Conservation (phyloP, 1,140 invertebrate genomes). For the Hyles vespertilio region DNA sequence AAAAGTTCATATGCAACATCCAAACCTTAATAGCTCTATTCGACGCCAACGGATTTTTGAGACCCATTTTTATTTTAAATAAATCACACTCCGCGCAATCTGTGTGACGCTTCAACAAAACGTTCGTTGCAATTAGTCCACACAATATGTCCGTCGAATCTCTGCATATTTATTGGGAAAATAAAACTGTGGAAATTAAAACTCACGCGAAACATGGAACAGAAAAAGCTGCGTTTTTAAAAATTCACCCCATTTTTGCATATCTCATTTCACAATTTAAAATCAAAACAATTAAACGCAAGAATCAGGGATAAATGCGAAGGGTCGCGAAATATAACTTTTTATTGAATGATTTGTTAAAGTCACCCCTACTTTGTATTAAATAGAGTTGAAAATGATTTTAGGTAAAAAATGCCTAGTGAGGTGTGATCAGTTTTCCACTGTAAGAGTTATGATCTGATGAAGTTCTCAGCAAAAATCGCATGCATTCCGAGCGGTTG, state of each 20-base stretch:
- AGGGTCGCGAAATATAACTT: conserved; percentile 1
- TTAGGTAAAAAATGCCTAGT: conserved; percentile 6
- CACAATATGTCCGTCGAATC: conserved; percentile 29
- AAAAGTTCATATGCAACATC: no score
- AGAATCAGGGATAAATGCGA: conserved; percentile 44
- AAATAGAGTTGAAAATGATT: conserved; percentile 28
- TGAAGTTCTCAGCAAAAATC: conserved; percentile 41
- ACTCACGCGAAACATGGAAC: conserved; percentile 14
- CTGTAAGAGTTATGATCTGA: conserved; percentile 59
- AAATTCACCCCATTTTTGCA: conserved; percentile 55
- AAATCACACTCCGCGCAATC: conserved; percentile 16
- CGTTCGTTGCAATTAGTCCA: conserved; percentile 33
- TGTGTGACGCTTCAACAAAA: conserved; percentile 23
- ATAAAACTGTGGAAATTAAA: conserved; percentile 19
- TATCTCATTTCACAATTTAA: conserved; percentile 51
- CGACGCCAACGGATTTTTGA: conserved; percentile 2
- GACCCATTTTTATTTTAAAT: conserved; percentile 9
- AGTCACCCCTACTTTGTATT: background rate
- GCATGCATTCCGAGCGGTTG: conserved; percentile 28
- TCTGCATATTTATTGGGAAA: conserved; percentile 39
- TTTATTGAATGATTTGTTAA: background rate
- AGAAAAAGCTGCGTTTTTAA: conserved; percentile 20
- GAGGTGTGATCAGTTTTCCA: conserved; percentile 39
- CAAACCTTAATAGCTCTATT: no score
- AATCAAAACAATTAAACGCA: conserved; percentile 70